Percentiles rank a stretch among this genome's conserved stretches.
Conservation (phyloP, 2,888 invertebrate species). For the Heliconius ismenius region DNA sequence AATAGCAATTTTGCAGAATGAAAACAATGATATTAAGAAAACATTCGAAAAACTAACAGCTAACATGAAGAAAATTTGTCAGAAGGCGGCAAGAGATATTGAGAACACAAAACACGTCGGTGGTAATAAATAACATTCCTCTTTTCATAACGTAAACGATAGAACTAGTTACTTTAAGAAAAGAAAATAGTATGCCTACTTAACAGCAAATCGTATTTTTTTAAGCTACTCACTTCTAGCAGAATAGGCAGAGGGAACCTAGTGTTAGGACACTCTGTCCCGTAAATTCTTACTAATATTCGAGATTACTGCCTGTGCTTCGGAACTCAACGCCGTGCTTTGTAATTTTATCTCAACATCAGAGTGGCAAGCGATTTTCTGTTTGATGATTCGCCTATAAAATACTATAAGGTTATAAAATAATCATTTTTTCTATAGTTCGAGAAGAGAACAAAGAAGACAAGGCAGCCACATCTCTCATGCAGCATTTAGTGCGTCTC, state of each 20-base stretch:
- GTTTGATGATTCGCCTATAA: too few species aligned
- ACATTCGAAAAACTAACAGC: conserved; percentile 55
- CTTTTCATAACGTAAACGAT: too few species aligned
- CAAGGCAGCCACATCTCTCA: conserved; percentile 54
- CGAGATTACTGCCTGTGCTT: too few species aligned
- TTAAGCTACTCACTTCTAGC: not conserved
- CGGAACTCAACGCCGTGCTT: not conserved
- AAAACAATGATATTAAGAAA: conserved; percentile 46
- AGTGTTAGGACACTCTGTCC: not conserved
- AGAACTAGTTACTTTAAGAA: too few species aligned
- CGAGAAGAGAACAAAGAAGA: conserved; percentile 52
- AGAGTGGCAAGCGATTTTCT: too few species aligned
- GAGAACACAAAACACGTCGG: conserved; percentile 54
- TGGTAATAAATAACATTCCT: conserved; percentile 46
- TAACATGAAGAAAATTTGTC: conserved; percentile 64
- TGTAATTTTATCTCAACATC: not conserved
- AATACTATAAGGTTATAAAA: not conserved
- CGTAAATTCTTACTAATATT: too few species aligned
- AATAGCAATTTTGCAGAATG: conserved; percentile 45
- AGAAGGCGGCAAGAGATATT: conserved; percentile 61
- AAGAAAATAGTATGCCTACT: too few species aligned
- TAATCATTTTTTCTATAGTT: conserved; percentile 40
- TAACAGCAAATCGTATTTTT: too few species aligned
- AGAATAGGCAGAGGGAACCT: not conserved
- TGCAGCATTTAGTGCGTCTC: conserved; percentile 67